These are phyloP conservation scores for Drosophila nebulosa DNA, from an alignment of 1,140 invertebrate species.

Conservation along the genomic window DNA sequence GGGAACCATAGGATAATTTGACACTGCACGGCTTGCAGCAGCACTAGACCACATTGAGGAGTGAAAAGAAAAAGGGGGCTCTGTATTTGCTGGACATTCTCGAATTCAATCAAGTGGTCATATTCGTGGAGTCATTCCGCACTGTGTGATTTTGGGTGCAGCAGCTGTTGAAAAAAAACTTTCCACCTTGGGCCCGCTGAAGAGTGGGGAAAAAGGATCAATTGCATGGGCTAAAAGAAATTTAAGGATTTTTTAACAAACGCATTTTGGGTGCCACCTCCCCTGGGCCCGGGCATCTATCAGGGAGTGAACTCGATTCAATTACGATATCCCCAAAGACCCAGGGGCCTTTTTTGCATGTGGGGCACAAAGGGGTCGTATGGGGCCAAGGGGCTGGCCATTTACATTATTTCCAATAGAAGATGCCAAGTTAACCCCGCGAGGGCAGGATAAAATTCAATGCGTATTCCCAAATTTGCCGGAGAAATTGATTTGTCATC, in stretches of 20 bases:
- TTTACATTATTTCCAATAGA: conserved; percentile 99
- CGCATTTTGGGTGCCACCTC: conserved; percentile 97
- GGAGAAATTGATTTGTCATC: conserved; percentile 98
- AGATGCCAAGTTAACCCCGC: conserved; percentile 97
- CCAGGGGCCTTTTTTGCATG: conserved; percentile 99
- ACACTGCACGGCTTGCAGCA: conserved; percentile 99
- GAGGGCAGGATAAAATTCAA: conserved; percentile 99
- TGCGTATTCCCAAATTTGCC: conserved; percentile 98
- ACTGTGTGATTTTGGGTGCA: conserved; percentile 97
- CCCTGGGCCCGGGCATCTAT: conserved; percentile 99
- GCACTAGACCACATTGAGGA: conserved; percentile 99
- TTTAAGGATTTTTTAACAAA: conserved; percentile 99
- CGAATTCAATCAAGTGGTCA: conserved; percentile 99
- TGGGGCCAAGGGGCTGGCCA: conserved; percentile 98
- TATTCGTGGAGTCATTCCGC: conserved; percentile 99
- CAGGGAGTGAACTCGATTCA: conserved; percentile 99
- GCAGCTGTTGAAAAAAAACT: conserved; percentile 98
- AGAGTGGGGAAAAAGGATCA: conserved; percentile 99
- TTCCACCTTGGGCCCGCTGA: conserved; percentile 99
- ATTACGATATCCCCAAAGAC: conserved; percentile 99
- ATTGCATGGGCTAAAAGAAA: conserved; percentile 96
- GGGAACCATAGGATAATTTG: conserved; percentile 99
- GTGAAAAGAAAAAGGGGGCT: conserved; percentile 99
- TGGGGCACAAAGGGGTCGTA: conserved; percentile 97
- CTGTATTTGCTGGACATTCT: conserved; percentile 99